phyloP scores from a whole-genome alignment of 2,113 vertebrate genomes.

The Puma concolor region DNA sequence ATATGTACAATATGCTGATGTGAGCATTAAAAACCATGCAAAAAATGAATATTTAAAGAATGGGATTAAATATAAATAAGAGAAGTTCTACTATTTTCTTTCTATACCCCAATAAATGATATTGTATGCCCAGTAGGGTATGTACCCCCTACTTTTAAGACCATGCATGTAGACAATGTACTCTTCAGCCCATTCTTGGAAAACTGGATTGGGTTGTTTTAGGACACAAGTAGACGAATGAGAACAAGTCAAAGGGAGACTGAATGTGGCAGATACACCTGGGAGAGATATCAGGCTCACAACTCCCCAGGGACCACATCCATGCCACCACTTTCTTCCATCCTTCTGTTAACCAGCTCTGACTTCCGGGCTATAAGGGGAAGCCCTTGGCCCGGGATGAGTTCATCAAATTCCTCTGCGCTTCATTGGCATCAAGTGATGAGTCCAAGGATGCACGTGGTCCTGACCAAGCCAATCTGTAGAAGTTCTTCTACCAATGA shows the following conservation, averaged over 20 bases:
- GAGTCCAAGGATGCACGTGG: neutral
- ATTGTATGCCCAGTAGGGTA: too few species aligned
- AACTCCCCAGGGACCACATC: neutral
- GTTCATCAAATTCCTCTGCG: neutral
- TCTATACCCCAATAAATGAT: neutral
- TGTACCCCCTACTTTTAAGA: neutral
- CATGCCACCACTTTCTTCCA: neutral
- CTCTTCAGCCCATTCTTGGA: neutral
- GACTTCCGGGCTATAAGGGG: neutral
- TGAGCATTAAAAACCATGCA: constrained; percentile 28
- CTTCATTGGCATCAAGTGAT: neutral
- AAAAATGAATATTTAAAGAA: constrained; percentile 63
- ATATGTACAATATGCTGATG: constrained; percentile 36
- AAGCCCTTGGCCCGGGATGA: neutral
- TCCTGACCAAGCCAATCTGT: neutral
- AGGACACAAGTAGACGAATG: neutral
- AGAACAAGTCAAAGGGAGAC: neutral
- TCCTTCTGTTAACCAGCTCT: neutral
- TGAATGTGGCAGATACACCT: neutral
- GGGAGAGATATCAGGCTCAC: too few species aligned
- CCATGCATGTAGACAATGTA: neutral
- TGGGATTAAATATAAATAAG: constrained; percentile 53
- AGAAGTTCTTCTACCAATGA: too few species aligned
- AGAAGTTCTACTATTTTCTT: constrained; percentile 7
- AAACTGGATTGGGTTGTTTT: neutral